These are phyloP conservation scores for Holocentrus rufus DNA, from an alignment of 2,797 vertebrate species.

Conservation along the genomic window DNA sequence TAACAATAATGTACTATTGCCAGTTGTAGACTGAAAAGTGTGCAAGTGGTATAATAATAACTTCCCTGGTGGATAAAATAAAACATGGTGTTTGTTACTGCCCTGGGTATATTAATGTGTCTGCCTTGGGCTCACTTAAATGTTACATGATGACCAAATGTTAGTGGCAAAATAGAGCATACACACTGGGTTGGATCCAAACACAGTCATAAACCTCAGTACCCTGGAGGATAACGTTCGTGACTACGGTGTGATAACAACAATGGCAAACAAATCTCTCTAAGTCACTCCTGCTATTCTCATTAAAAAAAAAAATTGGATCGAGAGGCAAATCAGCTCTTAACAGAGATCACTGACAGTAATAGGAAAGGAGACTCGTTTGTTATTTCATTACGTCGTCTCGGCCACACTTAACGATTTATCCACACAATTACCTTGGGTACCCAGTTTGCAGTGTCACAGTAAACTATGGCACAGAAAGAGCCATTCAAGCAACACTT, in stretches of 20 bases:
- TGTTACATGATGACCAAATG: slow-evolving; percentile 66
- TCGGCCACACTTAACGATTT: slow-evolving; percentile 64
- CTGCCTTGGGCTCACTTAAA: slow-evolving; percentile 56
- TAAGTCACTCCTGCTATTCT: slow-evolving; percentile 46
- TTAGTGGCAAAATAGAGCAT: slow-evolving; percentile 51
- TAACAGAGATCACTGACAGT: slow-evolving; percentile 67
- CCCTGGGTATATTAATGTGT: slow-evolving; percentile 59
- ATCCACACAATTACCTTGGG: slow-evolving; percentile 65
- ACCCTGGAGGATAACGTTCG: slow-evolving; percentile 56
- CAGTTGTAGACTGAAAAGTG: slow-evolving; percentile 54
- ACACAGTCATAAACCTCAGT: slow-evolving; percentile 66
- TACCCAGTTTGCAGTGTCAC: slow-evolving; percentile 62
- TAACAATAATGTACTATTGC: slow-evolving; percentile 52
- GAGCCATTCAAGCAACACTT: slow-evolving; percentile 66
- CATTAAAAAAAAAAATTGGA: slow-evolving; percentile 45
- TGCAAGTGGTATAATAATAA: slow-evolving; percentile 58
- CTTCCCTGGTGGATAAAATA: too few relatives aligned
- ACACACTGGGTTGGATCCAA: slow-evolving; percentile 48
- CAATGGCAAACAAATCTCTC: slow-evolving; percentile 64
- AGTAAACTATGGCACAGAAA: slow-evolving; percentile 61
- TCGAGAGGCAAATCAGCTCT: slow-evolving; percentile 67
- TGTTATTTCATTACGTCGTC: slow-evolving; percentile 71
- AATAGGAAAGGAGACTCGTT: slow-evolving; percentile 60
- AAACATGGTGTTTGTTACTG: slow-evolving; percentile 44
- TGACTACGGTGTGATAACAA: slow-evolving; percentile 63